Percentiles rank a stretch among this genome's conserved stretches.
Conservation (phyloP, 2,113 vertebrate genomes). For the Centropus bengalensis region DNA sequence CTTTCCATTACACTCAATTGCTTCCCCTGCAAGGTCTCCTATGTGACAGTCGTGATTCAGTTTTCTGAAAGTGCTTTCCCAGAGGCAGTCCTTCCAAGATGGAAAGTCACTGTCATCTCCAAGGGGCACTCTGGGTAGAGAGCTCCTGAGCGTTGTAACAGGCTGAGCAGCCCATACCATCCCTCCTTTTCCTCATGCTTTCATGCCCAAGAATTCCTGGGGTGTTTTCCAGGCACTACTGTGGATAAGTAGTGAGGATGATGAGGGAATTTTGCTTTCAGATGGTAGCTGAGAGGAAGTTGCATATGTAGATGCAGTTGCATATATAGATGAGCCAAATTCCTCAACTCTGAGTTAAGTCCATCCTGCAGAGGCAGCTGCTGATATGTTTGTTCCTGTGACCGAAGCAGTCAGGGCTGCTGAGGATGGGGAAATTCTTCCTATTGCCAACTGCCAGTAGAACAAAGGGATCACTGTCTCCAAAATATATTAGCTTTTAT, state of each 20-base stretch:
- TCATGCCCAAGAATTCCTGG: not conserved
- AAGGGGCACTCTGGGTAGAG: not conserved
- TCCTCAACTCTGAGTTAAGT: not conserved
- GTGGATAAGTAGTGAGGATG: not conserved
- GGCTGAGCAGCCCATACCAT: not conserved
- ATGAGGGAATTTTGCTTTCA: not conserved
- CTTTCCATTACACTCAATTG: not conserved
- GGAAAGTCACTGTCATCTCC: not conserved
- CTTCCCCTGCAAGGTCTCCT: not conserved
- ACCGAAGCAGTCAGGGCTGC: not conserved
- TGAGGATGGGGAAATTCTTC: not conserved
- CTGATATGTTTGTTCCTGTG: not conserved
- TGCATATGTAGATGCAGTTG: not conserved
- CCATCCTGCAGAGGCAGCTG: not conserved
- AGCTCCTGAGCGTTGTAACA: not conserved
- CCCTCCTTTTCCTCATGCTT: not conserved
- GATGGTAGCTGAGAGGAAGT: not conserved
- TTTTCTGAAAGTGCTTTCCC: not conserved
- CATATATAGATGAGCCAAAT: not conserved
- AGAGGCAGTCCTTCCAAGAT: not conserved
- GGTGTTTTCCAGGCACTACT: not conserved
- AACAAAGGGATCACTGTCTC: not conserved
- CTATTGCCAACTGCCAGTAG: not conserved
- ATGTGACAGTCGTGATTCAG: not conserved
- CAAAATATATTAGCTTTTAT: not conserved